Evolutionary conservation across 2,113 vertebrate genomes (phyloP), one percentile per base, ranked within the genome.

Genomic region (Octodon degus): DNA sequence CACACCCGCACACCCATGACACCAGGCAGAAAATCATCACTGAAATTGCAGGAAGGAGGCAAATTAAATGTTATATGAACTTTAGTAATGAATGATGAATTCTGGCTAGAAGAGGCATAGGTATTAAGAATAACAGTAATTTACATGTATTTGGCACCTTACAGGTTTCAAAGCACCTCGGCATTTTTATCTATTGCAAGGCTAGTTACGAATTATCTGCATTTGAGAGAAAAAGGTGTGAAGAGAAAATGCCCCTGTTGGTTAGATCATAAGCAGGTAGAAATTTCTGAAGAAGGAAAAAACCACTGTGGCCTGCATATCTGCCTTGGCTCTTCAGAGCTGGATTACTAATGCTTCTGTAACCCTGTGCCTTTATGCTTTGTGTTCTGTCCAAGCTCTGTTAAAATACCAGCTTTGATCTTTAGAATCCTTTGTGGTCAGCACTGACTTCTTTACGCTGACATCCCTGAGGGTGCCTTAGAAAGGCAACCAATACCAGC

Each of bases 391-490:
- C 94, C 96, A 97, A 95, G 86, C 88, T 96, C 96, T 16, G 85
- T 95, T 97, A 97, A 98, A 98, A 97, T 95, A 95, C 90, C 96
- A 96, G 94, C 97, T 97, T 97, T 97, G 97, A 98, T 98, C 96
- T 97, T 95, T 95, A 76, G 95, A 97, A 95, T 96, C 96, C 92
- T 97, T 90, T 97, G 96, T 19, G 8, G 95, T 93, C 16, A 25
- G 63, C 86, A 79, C 94, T 96, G 90, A 86, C 65, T 96, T 90
- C 97, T 97, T 93, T 87, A 95, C 67, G 67, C 96, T 40, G 81
- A 58, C 32, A 86, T 96, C 93, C 96, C 97, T 96, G 95, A 79
- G 79, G 90, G 40, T 94, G 47, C 89, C 84, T 97, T 95, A 90
- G 94, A 95, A 96, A 97, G 83, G 22, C 85, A 94, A 86, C 89